phyloP scores from a whole-genome alignment of 2,888 invertebrate genomes.

The Spilosoma lubricipeda region DNA sequence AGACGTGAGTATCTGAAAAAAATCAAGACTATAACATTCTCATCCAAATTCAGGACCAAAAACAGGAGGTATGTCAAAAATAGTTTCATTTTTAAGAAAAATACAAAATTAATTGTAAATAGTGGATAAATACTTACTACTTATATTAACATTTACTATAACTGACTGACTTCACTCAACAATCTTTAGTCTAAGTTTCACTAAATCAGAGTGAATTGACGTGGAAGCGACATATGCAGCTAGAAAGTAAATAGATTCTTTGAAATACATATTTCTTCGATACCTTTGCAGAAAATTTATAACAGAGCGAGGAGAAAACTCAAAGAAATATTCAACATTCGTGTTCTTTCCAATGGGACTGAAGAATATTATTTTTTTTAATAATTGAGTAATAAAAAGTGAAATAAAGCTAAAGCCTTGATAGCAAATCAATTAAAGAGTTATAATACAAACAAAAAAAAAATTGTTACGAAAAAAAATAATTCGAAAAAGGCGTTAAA shows the following conservation, averaged over 20 bases:
- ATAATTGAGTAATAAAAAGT: no score
- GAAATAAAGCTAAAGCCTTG: no score
- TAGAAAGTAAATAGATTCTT: neutral
- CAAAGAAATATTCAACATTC: neutral
- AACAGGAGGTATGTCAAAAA: neutral
- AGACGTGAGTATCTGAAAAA: neutral
- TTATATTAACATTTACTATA: neutral
- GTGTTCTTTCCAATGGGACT: neutral
- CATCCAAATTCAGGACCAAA: neutral
- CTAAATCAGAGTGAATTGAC: neutral
- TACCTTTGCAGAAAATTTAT: neutral
- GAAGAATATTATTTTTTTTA: neutral
- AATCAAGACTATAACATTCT: neutral
- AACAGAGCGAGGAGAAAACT: neutral
- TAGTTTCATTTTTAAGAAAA: neutral
- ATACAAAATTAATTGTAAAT: neutral
- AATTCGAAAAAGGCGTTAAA: neutral
- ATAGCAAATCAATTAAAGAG: neutral
- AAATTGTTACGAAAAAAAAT: no score
- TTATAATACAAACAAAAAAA: neutral
- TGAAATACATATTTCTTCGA: neutral
- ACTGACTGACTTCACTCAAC: neutral
- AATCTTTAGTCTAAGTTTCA: neutral
- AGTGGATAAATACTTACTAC: neutral
- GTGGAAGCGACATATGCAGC: neutral